Evolutionary conservation across 1,140 invertebrate species (phyloP).

Genomic region (Drosophila ironensis): DNA sequence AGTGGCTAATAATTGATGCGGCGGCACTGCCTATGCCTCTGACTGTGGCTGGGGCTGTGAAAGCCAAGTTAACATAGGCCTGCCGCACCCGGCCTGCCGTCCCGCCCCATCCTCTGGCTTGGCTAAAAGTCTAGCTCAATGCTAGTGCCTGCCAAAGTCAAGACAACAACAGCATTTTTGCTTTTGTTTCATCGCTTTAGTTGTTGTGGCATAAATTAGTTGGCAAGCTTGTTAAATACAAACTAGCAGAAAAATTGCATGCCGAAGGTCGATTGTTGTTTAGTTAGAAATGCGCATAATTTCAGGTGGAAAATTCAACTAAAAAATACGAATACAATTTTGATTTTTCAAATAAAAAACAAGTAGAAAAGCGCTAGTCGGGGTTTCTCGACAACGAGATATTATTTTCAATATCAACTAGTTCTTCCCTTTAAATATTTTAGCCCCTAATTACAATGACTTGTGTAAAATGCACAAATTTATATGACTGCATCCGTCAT

Average conservation of each 20-base stretch:
- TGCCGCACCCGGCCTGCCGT: not conserved
- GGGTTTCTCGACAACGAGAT: too few species aligned
- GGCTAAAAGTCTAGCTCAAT: not conserved
- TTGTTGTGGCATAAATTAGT: slow-evolving; percentile 51
- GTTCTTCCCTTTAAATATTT: too few species aligned
- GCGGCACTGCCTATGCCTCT: too few species aligned
- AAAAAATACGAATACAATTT: slow-evolving; percentile 51
- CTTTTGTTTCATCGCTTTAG: slow-evolving; percentile 42
- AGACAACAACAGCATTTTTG: slow-evolving; percentile 5
- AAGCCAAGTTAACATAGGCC: slow-evolving; percentile 6
- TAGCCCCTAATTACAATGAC: too few species aligned
- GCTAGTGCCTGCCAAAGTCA: not conserved
- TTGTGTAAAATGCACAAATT: too few species aligned
- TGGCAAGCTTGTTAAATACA: slow-evolving; percentile 35
- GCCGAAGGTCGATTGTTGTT: slow-evolving; percentile 35
- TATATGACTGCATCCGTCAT: too few species aligned
- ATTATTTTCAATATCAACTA: too few species aligned
- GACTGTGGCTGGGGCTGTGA: not conserved
- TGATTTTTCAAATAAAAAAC: slow-evolving; percentile 56
- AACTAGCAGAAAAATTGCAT: slow-evolving; percentile 36
- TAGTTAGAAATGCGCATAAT: slow-evolving; percentile 77
- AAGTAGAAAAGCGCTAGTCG: too few species aligned
- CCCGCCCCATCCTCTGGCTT: not conserved
- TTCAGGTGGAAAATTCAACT: slow-evolving; percentile 24
- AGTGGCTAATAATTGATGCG: slow-evolving; percentile 37